Evolutionary conservation across 2,888 invertebrate species (phyloP), one percentile per base, ranked within the genome.

Genomic region (Ctenicera cuprea): DNA sequence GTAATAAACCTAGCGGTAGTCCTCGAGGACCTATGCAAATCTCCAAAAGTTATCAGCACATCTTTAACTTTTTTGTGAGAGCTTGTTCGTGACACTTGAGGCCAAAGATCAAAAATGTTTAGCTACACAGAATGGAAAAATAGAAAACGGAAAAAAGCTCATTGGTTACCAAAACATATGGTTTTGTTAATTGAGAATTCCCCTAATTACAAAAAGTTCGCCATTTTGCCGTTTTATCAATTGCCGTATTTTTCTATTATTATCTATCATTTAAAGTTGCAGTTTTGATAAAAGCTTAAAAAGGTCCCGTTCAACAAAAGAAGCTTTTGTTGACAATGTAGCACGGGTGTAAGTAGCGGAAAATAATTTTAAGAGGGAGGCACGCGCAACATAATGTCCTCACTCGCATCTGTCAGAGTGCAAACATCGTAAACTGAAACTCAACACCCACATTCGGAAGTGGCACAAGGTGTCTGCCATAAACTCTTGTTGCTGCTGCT

Each of bases 401-500:
- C 68, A 61, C 63, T 72, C 80, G 82, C 85, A 85, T 84, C 85
- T 85, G 85, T 84, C 84, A 80, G 78, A 81, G 81, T 82, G 83
- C 83, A 85, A 85, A 85, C 84, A 85, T 84, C 84, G 84, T 84
- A 85, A 84, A 84, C 79, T 80, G 84, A 83, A 84, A 84, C 80
- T 81, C 75, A 81, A 84, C 82, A 84, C 83, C 78, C 82, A 78
- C 80, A 80, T 83, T 84, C 84, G 85, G 84, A 85, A 85, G 84
- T 84, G 82, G 83, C 82, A 84, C 84, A 85, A 84, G 84, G 85
- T 85, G 85, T 84, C 84, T 81, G 78, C 82, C 82, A 83, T 84
- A 84, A 83, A 83, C 80, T 83, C 81, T 81, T 81, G 79, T 73
- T 71, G 68, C 18, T 61, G 57, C 57, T n/a, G 14, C 26, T 26